Base-by-base conservation (phyloP, 2,797 vertebrate species). In the Spinus pinus region DNA sequence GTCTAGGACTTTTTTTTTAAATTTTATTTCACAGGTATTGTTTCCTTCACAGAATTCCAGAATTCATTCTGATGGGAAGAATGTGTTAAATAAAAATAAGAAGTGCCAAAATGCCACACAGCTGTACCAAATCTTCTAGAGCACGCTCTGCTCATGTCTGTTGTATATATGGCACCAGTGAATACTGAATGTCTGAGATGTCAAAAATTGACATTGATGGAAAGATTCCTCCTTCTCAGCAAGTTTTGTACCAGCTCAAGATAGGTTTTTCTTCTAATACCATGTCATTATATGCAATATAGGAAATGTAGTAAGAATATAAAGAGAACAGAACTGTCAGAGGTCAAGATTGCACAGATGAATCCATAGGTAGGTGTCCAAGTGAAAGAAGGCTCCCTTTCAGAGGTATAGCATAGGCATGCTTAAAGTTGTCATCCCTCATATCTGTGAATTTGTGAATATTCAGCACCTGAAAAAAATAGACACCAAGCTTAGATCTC, bases 51-150 rank as follows among this genome's bases (percentile, higher is more conserved):
- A 81, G 60, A 94, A 86, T 88, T 81, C 37, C 62, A 9, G 49
- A 81, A 47, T 73, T 93, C 31, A 17, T 91, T 94, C 53, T 82
- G 20, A 41, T 86, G 53, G 54, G 60, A 90, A 81, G 56, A 79
- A 57, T 44, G 37, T 88, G 57, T 74, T 82, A 94, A 95, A 42
- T 88, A 82, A 86, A 82, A 93, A 37, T 47, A 58, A 77, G 66
- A 79, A 84, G 42, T 80, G 28, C n/a, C 28, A 54, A 60, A 93
- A 64, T 78, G 62, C 47, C 54, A 60, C 42, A 20, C 72, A 86
- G 66, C 86, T 65, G 30, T 61, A 80, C 27, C 19, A 33, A 25
- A 73, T 86, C 46, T 94, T 39, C 75, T 60, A 47, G 53, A 83
- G 65, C 35, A 56, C 19, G 11, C n/a, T 61, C 54, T 62, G 44